Conservation (phyloP, 2,113 vertebrate genomes). For the Gorilla gorilla region DNA sequence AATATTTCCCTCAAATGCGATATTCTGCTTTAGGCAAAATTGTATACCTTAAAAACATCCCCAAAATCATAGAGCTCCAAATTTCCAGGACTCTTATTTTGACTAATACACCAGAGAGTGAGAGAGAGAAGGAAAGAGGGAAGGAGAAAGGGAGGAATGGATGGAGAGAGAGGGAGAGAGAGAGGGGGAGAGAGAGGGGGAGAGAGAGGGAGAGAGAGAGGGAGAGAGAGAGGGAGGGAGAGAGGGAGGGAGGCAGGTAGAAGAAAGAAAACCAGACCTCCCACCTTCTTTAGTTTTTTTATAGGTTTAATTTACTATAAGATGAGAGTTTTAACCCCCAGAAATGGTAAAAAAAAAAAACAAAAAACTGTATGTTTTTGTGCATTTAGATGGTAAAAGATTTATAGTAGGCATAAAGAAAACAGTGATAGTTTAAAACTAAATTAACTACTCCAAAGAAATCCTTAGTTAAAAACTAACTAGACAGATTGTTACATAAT, state of each 20-base stretch:
- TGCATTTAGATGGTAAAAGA: neutral
- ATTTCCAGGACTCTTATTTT: neutral
- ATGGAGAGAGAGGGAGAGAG: no score
- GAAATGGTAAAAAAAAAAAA: neutral
- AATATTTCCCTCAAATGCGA: neutral
- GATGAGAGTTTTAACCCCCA: neutral
- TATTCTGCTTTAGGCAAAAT: constrained; percentile 38
- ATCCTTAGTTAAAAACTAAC: constrained; percentile 24
- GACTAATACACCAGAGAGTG: neutral
- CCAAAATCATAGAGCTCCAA: neutral
- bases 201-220: no score
- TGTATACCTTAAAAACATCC: neutral
- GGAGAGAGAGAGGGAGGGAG: no score
- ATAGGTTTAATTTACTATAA: neutral
- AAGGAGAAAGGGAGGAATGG: rapidly evolving
- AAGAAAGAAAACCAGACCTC: neutral
- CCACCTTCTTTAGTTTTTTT: neutral
- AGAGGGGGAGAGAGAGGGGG: no score
- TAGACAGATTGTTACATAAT: constrained; percentile 17
- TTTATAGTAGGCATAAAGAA: neutral
- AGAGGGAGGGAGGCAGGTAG: no score
- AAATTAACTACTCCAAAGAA: constrained; percentile 40
- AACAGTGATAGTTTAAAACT: neutral
- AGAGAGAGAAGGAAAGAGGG: no score
- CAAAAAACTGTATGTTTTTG: neutral